These are phyloP conservation scores for Oreohelix idahoensis DNA, from an alignment of 1,140 invertebrate species.

Conservation along the genomic window DNA sequence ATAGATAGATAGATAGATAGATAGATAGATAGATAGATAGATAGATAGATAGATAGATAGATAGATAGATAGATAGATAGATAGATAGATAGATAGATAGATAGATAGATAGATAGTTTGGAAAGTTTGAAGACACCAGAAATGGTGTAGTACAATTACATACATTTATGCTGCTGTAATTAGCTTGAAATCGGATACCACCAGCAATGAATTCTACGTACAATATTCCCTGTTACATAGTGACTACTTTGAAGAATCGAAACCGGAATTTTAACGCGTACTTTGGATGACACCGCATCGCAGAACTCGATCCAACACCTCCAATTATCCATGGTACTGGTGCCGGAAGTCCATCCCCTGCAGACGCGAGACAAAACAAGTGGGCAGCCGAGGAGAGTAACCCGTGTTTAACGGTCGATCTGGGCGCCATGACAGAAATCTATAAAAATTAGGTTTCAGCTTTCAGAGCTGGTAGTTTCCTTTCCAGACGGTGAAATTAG, in stretches of 20 bases:
- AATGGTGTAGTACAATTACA: no score
- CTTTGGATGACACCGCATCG: background rate
- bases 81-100: no score
- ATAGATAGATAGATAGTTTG: no score
- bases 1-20: conserved; percentile 9
- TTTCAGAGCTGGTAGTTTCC: conserved; percentile 11
- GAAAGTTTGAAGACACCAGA: no score
- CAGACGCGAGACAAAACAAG: background rate
- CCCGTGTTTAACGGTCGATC: conserved; percentile 3
- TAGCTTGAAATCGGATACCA: no score
- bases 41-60: conserved; percentile 21
- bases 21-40: conserved; percentile 20
- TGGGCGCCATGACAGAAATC: conserved; percentile 1
- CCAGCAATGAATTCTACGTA: no score
- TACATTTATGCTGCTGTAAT: no score
- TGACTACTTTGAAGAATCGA: background rate
- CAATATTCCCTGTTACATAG: no score
- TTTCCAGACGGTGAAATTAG: conserved; percentile 2
- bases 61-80: conserved; percentile 9
- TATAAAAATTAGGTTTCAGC: background rate
- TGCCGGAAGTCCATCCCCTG: background rate
- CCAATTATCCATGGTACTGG: background rate
- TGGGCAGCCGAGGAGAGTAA: background rate
- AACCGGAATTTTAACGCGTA: background rate
- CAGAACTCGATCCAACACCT: background rate